Evolutionary conservation across 2,113 vertebrate species (phyloP).

Genomic region (Pedetes capensis): DNA sequence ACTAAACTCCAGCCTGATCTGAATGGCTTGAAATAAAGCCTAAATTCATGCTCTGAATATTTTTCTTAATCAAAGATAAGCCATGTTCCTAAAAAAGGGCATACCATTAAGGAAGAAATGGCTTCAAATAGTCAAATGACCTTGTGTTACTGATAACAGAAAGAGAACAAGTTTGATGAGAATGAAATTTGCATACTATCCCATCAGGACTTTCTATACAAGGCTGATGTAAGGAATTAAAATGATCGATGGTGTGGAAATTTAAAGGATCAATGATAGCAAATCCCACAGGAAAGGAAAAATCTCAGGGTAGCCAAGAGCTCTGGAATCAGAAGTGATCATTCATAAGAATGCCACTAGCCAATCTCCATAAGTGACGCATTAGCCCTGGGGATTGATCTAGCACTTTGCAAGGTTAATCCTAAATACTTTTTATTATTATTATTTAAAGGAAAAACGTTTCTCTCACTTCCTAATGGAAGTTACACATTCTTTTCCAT

Average conservation of each 20-base stretch:
- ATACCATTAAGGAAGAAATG: not conserved
- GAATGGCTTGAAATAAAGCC: not conserved
- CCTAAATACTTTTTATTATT: not conserved
- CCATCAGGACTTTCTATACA: conserved; percentile 62
- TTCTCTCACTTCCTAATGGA: not conserved
- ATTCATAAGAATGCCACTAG: not conserved
- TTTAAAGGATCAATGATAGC: conserved; percentile 52
- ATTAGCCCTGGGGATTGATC: not conserved
- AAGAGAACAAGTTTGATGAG: conserved; percentile 64
- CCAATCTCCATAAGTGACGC: not conserved
- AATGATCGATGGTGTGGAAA: conserved; percentile 60
- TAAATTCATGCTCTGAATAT: not conserved
- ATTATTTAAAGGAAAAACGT: conserved; percentile 1
- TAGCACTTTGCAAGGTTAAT: not conserved
- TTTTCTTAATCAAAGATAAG: not conserved
- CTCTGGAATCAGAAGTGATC: conserved; percentile 55
- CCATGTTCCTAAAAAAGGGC: not conserved
- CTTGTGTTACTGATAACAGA: not conserved
- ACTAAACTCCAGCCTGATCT: not conserved
- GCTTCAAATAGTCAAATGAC: not conserved
- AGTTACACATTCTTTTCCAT: not conserved
- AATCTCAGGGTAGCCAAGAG: conserved; percentile 25
- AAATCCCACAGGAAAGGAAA: conserved; percentile 52
- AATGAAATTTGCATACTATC: conserved; percentile 48
- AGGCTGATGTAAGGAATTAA: conserved; percentile 63